Conservation (phyloP, 2,797 vertebrate species). For the Eidolon dupreanum region DNA sequence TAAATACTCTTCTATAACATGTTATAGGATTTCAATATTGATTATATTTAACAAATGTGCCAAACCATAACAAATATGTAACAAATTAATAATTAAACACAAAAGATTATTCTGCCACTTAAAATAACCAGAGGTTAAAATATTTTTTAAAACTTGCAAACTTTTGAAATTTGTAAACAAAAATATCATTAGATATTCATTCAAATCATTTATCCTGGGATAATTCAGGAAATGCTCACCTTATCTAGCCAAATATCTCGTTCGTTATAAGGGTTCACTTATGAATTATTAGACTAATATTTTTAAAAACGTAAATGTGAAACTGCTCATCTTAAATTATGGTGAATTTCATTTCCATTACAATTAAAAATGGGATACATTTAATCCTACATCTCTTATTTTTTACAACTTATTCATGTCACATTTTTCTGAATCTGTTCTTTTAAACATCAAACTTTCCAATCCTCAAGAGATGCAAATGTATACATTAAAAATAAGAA, state of each 20-base stretch:
- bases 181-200: not conserved
- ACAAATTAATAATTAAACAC: not conserved
- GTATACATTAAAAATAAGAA: not conserved
- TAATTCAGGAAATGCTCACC: not conserved
- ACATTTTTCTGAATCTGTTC: not conserved
- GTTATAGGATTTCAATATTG: not conserved
- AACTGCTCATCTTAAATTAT: conserved; percentile 27
- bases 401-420: not conserved
- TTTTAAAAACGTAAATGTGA: not conserved
- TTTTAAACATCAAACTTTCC: conserved; percentile 23
- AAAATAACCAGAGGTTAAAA: conserved; percentile 47
- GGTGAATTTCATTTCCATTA: conserved; percentile 15
- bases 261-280: not conserved
- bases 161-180: conserved; percentile 10
- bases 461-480: conserved; percentile 9
- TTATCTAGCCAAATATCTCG: not conserved
- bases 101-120: not conserved
- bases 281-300: not conserved
- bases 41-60: conserved; percentile 9
- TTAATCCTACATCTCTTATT: not conserved
- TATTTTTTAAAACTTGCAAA: not conserved
- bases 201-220: conserved; percentile 1
- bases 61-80: not conserved
- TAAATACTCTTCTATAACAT: conserved; percentile 16
- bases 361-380: not conserved